phyloP scores from a whole-genome alignment of 1,140 invertebrate species.

The Pogonomyrmex californicus region DNA sequence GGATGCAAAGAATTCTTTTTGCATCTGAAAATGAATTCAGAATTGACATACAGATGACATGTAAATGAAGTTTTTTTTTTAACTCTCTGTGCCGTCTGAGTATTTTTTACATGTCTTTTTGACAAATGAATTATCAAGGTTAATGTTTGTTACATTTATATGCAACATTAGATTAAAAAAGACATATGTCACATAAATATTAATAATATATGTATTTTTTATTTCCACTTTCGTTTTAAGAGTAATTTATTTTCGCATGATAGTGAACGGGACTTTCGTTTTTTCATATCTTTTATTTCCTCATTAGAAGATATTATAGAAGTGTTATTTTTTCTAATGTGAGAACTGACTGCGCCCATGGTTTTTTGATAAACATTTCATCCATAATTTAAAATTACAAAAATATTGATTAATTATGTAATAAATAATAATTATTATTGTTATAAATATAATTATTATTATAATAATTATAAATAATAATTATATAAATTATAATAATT shows the following conservation, averaged over 20 bases:
- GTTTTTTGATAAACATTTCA: constrained; percentile 17
- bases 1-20: too few species aligned
- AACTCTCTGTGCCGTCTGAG: too few species aligned
- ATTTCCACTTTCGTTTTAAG: background rate
- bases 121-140: too few species aligned
- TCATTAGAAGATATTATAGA: background rate
- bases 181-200: background rate
- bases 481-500: constrained; percentile 3
- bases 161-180: background rate
- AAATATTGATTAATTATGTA: constrained; percentile 6
- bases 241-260: background rate
- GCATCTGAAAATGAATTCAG: too few species aligned
- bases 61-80: too few species aligned
- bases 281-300: background rate
- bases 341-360: background rate
- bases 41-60: too few species aligned
- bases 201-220: background rate
- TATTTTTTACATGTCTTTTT: too few species aligned
- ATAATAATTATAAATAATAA: background rate
- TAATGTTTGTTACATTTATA: too few species aligned
- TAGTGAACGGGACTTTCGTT: background rate
- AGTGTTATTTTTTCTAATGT: background rate
- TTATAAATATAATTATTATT: too few species aligned
- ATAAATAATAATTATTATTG: background rate
- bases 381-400: constrained; percentile 14